Evolutionary conservation across 2,113 vertebrate genomes (phyloP).

Genomic region (Urocynchramus pylzowi): DNA sequence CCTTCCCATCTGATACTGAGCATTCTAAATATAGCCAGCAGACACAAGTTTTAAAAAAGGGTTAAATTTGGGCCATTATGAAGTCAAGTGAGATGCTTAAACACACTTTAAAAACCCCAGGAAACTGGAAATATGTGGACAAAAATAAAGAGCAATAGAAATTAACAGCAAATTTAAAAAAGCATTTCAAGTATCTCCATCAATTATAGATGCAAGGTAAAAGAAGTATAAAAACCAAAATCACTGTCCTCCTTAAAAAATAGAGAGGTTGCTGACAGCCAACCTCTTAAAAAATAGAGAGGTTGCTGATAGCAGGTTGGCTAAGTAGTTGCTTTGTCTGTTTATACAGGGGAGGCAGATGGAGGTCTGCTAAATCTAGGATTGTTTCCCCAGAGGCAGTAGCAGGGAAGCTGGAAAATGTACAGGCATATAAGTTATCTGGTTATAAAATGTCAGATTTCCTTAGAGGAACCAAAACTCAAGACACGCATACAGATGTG

Average conservation of each 20-base stretch:
- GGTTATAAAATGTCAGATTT: conserved; percentile 12
- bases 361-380: conserved; percentile 61
- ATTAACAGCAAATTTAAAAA: conserved; percentile 41
- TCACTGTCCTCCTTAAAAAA: conserved; percentile 38
- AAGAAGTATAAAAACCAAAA: neutral
- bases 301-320: conserved; percentile 36
- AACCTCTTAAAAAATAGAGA: conserved; percentile 38
- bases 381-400: conserved; percentile 35
- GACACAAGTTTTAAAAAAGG: neutral
- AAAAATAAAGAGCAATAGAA: conserved; percentile 4
- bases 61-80: neutral
- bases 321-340: conserved; percentile 47
- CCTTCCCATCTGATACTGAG: neutral
- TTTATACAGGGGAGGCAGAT: conserved; percentile 58
- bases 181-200: neutral
- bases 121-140: conserved; percentile 2
- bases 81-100: neutral
- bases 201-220: neutral
- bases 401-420: neutral
- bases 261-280: conserved; percentile 1
- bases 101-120: neutral
- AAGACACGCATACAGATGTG: neutral
- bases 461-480: neutral
- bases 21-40: neutral
- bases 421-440: neutral